phyloP scores from a whole-genome alignment of 23 tunicate genomes.

The Ciona savignyi region DNA sequence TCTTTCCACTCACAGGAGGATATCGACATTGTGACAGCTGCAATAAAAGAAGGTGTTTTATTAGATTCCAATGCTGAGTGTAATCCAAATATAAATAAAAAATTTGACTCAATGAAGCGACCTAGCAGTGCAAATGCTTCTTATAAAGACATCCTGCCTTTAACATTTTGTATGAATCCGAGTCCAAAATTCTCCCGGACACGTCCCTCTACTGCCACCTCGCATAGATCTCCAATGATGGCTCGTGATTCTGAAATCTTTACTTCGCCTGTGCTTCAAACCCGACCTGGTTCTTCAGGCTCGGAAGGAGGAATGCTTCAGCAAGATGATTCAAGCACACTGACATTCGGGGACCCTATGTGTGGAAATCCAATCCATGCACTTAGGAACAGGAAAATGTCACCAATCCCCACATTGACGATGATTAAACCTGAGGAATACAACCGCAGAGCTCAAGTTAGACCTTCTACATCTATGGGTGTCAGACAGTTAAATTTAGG shows the following conservation, averaged over 20 bases:
- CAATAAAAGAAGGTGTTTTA: constrained; percentile 65
- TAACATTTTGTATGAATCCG: neutral
- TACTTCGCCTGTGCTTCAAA: neutral
- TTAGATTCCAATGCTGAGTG: neutral
- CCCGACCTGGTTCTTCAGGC: constrained; percentile 39
- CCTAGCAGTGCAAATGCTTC: neutral
- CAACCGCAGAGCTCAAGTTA: neutral
- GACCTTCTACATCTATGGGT: neutral
- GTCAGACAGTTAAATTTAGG: neutral
- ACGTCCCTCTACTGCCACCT: neutral
- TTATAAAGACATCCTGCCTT: neutral
- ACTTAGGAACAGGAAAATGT: constrained; percentile 35
- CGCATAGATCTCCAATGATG: neutral
- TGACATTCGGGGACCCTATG: constrained; percentile 76
- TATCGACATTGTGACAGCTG: constrained; percentile 65
- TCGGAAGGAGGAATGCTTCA: constrained; percentile 41
- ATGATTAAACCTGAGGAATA: neutral
- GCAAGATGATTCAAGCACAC: constrained; percentile 61
- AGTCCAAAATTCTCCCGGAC: neutral
- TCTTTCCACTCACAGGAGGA: constrained; percentile 59
- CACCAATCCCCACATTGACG: constrained; percentile 9
- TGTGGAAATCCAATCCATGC: constrained; percentile 81
- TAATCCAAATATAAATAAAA: no score
- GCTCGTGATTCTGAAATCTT: neutral
- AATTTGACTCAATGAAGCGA: no score